Conservation (phyloP, 2,113 vertebrate genomes). For the Camarhynchus parvulus region DNA sequence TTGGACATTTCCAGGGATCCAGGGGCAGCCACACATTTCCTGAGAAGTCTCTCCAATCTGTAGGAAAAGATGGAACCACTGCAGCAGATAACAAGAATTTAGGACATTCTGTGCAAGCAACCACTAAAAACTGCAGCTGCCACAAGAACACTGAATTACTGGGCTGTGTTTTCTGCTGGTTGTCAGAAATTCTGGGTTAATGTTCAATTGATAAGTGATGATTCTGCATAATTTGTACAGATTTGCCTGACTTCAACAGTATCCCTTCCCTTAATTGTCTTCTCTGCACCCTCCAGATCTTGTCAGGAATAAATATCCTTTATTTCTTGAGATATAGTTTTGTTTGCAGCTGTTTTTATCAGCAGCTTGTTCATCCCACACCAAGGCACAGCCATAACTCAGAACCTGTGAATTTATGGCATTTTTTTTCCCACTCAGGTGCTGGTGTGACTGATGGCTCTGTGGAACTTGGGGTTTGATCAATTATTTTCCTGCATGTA, state of each 20-base stretch:
- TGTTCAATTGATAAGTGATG: background rate
- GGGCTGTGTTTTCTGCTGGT: background rate
- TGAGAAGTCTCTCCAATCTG: background rate
- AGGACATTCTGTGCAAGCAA: background rate
- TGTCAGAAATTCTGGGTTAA: background rate
- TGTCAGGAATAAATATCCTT: background rate
- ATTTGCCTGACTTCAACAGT: background rate
- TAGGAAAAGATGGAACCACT: background rate
- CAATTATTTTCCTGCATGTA: conserved; percentile 2
- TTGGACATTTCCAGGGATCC: background rate
- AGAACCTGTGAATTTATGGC: background rate
- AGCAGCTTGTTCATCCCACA: background rate
- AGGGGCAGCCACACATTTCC: background rate
- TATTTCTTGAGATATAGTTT: background rate
- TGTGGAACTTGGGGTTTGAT: background rate
- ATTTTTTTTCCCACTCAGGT: background rate
- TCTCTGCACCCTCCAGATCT: background rate
- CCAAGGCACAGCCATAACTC: background rate
- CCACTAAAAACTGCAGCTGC: background rate
- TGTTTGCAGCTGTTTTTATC: background rate
- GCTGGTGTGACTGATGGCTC: background rate
- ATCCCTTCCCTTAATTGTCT: background rate
- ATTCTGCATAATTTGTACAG: background rate
- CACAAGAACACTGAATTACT: background rate
- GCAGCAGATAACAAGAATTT: background rate